Conservation (phyloP, 2,113 vertebrate species). For the Elaphurus davidianus region DNA sequence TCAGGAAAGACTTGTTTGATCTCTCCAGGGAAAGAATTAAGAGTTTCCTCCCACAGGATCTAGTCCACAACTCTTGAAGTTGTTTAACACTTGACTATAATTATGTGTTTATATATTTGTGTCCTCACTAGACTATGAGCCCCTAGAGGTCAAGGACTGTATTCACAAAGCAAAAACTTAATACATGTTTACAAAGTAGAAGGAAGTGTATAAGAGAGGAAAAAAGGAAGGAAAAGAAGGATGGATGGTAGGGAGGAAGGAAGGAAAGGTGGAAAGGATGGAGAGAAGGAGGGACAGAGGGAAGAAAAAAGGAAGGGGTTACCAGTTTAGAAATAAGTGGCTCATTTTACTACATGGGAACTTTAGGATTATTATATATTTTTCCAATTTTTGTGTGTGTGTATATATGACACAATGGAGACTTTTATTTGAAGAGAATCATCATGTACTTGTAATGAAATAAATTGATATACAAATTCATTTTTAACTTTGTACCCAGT, state of each 20-base stretch:
- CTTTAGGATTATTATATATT: background rate
- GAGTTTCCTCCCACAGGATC: background rate
- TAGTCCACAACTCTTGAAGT: background rate
- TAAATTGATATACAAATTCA: background rate
- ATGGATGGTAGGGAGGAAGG: background rate
- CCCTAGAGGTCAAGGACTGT: background rate
- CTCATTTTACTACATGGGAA: background rate
- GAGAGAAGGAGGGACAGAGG: background rate
- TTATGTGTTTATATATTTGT: background rate
- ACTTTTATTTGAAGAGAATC: background rate
- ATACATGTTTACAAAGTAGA: background rate
- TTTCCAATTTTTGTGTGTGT: background rate
- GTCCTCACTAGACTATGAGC: background rate
- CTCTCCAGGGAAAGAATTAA: background rate
- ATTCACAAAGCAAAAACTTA: background rate
- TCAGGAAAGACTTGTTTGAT: background rate
- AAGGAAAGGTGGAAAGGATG: accelerated
- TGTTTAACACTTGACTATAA: background rate
- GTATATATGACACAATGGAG: background rate
- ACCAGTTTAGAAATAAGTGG: background rate
- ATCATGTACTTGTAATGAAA: background rate
- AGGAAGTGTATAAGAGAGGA: background rate
- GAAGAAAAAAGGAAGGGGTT: background rate
- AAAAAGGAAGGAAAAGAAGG: background rate
- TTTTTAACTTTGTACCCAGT: background rate